Evolutionary conservation across 2,797 vertebrate species (phyloP), one percentile per base, ranked within the genome.

Genomic region (Periparus ater): DNA sequence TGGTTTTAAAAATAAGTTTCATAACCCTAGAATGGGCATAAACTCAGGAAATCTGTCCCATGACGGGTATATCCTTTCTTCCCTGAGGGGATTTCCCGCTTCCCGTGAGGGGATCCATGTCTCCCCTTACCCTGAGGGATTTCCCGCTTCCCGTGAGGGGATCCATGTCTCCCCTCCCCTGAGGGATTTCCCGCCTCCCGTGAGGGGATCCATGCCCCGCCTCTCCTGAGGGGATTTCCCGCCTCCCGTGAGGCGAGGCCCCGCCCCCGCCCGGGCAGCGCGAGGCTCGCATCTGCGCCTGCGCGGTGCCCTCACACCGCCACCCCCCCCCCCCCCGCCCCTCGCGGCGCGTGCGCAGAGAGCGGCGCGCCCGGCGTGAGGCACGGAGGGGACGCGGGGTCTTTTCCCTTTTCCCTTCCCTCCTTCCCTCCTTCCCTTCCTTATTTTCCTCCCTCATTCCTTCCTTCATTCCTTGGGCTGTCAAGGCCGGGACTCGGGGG

Each of bases 301-400:
- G 88, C 81, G 88, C 68, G 4, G 14, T 30, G 58, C n/a, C n/a
- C 42, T 14, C 30, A 6, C 3, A 1, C 8, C 36, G 9, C n/a
- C n/a, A 34, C 11, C 30, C 6, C 3, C 8, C 36, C 36, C n/a
- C n/a, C 42, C 11, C 30, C 6, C 3, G 1, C 8, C 20, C 14
- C 7, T 9, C 0, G 10, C 10, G 14, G 67, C 61, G 81, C 88
- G 0, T 79, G 88, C 74, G 88, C 74, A 25, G 67, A 60, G 45
- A 13, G 82, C 30, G 21, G 50, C 30, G 30, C 17, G 21, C 7
- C 20, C 3, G 29, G n/a, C 20, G 55, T 55, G 62, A 12, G 62
- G 44, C 1, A 0, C 4, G 0, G n/a, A 13, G 44, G 15, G 62
- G 22, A 1, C 4, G 1, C 0, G 19, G 22, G 2, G n/a, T 7